A percentile compares a stretch with the other conserved stretches of the same genome.
Conservation (phyloP, 2,888 invertebrate genomes). For the Lasioglossum lativentre region DNA sequence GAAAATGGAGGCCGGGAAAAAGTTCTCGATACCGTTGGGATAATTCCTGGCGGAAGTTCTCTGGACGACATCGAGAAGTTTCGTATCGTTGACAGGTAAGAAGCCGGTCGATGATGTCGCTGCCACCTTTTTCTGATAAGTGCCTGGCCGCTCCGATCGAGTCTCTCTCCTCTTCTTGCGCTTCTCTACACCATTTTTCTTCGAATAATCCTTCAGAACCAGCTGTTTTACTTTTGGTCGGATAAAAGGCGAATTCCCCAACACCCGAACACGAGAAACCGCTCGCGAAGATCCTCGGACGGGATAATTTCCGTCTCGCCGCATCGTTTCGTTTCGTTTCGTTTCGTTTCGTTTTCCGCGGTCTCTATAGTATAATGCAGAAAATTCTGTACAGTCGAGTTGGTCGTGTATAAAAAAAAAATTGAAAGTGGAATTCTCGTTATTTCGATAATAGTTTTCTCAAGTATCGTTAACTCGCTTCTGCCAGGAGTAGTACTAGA, state of each 20-base stretch:
- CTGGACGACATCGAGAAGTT: constrained; percentile 29
- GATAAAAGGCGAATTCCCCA: neutral
- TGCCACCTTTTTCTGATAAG: constrained; percentile 12
- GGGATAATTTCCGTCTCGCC: constrained; percentile 21
- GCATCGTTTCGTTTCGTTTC: too few species aligned
- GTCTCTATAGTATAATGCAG: neutral
- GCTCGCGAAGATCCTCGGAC: neutral
- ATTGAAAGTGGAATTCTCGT: too few species aligned
- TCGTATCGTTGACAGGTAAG: constrained; percentile 44
- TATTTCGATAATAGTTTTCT: too few species aligned
- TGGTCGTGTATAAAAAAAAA: neutral
- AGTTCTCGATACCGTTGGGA: constrained; percentile 5
- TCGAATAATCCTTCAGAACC: constrained; percentile 27
- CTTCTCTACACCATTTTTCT: neutral
- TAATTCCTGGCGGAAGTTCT: constrained; percentile 28
- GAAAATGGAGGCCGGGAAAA: neutral
- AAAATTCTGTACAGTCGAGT: neutral
- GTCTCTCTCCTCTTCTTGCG: constrained; percentile 3
- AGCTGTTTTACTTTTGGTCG: constrained; percentile 19
- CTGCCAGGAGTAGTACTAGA: too few species aligned
- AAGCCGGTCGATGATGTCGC: constrained; percentile 25
- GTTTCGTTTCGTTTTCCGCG: neutral
- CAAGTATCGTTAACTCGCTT: too few species aligned
- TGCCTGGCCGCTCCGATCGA: constrained; percentile 32
- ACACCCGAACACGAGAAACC: neutral